Percentiles rank a stretch among this genome's conserved stretches.
Evolutionary conservation across 2,888 invertebrate genomes (phyloP).

Genomic region (Campoplex capitator): DNA sequence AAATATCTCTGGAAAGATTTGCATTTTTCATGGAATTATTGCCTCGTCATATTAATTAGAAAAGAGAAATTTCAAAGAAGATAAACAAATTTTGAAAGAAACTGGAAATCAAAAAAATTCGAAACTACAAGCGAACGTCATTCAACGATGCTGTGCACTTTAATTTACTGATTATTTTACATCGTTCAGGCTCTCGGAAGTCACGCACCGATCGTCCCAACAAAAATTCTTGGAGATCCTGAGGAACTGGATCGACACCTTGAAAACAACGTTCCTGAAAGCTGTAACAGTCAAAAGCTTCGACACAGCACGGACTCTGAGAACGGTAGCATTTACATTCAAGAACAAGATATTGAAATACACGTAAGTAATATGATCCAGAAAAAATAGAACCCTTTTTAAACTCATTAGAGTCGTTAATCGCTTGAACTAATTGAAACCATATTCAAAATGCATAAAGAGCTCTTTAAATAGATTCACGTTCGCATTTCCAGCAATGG

Average conservation of each 20-base stretch:
- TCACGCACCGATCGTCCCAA: slow-evolving; percentile 95
- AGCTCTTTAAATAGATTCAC: too few relatives aligned
- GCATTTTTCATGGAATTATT: not conserved
- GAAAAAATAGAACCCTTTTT: not conserved
- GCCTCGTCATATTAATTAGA: not conserved
- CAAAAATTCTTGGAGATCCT: slow-evolving; percentile 94
- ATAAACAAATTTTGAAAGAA: not conserved
- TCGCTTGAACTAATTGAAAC: too few relatives aligned
- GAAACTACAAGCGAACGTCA: not conserved
- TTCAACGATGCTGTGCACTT: not conserved
- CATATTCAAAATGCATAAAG: too few relatives aligned
- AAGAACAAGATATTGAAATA: slow-evolving; percentile 85
- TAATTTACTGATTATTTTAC: not conserved
- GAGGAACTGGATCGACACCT: slow-evolving; percentile 94
- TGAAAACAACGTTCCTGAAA: slow-evolving; percentile 91
- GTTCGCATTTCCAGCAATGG: too few relatives aligned
- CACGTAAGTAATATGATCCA: slow-evolving; percentile 81
- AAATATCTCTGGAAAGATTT: too few relatives aligned
- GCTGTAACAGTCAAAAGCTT: slow-evolving; percentile 82
- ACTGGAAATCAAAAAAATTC: not conserved
- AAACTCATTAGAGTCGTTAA: not conserved
- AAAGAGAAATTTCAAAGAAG: not conserved
- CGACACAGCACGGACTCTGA: slow-evolving; percentile 72
- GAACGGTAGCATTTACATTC: slow-evolving; percentile 85
- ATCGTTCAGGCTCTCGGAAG: slow-evolving; percentile 87